Evolutionary conservation across 2,888 invertebrate genomes (phyloP), one percentile per base, ranked within the genome.

Genomic region (Microctonus aethiopoides): DNA sequence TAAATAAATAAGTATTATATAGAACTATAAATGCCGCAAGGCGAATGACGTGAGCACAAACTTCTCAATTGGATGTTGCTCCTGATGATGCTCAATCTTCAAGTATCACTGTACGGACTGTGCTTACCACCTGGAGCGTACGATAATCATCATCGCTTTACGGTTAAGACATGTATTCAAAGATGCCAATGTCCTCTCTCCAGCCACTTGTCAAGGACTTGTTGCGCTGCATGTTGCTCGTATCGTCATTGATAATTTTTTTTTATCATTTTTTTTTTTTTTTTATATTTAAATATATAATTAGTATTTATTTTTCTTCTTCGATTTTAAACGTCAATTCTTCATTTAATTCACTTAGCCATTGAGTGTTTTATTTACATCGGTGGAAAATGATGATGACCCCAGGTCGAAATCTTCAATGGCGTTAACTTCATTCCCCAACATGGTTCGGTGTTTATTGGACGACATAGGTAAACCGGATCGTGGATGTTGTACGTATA

Each of bases 401-500:
- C 46, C 16, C n/a, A 46, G 9, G 46, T 46, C 16, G 16, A 46
- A 46, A 46, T 46, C 46, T 46, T 46, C 68, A 71, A 73, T 73
- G 46, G 46, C 46, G 16, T 46, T 46, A 46, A 74, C 75, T 74
- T 76, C 75, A 74, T 77, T 70, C 69, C 70, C 64, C n/a, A 74
- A 73, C 77, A 80, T 78, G 76, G 75, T 36, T 39, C 9, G 26
- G 83, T 82, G 82, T 84, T 84, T 85, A 84, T 85, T 84, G 82
- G 80, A 82, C 81, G 79, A 82, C 84, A 84, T 83, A 84, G 81
- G 80, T 78, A 84, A 84, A 84, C 85, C 84, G 84, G 85, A 84
- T 85, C 81, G 83, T 67, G 70, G 24, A 46, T 9, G 46, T 46
- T 16, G 29, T 26, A n/a, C n/a, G 61, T 52, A 54, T 57, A 56